phyloP scores from a whole-genome alignment of 2,888 invertebrate genomes.

The Dryobotodes eremita region DNA sequence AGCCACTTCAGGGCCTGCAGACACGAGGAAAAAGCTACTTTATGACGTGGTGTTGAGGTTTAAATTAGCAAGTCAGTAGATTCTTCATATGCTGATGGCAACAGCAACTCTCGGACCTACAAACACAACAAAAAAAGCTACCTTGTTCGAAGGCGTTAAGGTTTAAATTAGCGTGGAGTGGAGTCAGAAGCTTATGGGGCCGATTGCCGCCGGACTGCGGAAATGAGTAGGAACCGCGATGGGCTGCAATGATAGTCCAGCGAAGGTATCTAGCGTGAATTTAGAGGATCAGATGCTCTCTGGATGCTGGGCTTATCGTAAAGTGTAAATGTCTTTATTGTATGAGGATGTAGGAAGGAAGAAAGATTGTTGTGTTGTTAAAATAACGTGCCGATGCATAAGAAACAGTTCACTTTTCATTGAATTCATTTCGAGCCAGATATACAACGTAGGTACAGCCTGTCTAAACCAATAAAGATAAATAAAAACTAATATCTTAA shows the following conservation, averaged over 20 bases:
- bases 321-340: constrained; percentile 33
- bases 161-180: constrained; percentile 57
- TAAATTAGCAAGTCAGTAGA: neutral
- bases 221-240: constrained; percentile 74
- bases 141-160: constrained; percentile 25
- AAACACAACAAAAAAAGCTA: constrained; percentile 19
- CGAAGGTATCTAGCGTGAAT: constrained; percentile 37
- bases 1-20: neutral
- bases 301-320: constrained; percentile 25
- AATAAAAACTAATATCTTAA: too few relatives aligned
- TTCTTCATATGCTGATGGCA: neutral
- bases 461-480: neutral
- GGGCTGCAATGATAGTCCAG: constrained; percentile 55
- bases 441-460: neutral
- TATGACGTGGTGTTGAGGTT: neutral
- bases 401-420: neutral
- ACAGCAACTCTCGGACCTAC: neutral
- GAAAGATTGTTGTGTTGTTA: neutral
- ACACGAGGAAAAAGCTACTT: constrained; percentile 23
- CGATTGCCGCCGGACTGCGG: constrained; percentile 71
- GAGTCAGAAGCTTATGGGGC: constrained; percentile 64
- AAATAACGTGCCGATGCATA: neutral
- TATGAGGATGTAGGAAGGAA: neutral
- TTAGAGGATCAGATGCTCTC: constrained; percentile 48
- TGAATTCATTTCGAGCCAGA: neutral